Percentiles rank a stretch among this genome's conserved stretches.
Conservation (phyloP, 2,113 vertebrate genomes). For the Myotis brandtii region DNA sequence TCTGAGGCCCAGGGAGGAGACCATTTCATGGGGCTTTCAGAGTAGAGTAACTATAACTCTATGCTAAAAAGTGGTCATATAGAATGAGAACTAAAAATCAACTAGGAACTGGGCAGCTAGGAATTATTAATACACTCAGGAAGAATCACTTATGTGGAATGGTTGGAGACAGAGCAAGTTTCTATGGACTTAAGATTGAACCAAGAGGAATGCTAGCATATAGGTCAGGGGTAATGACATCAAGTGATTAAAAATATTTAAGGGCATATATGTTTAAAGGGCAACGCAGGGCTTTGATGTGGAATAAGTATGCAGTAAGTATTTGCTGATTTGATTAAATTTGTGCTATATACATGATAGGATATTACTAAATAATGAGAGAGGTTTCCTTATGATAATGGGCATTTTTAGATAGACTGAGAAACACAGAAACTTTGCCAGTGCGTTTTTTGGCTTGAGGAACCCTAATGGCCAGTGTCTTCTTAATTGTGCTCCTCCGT, state of each 20-base stretch:
- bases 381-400: neutral
- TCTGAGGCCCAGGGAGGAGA: neutral
- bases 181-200: neutral
- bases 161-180: neutral
- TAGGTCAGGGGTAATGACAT: neutral
- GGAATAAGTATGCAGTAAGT: neutral
- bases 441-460: neutral
- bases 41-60: neutral
- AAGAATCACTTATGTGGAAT: neutral
- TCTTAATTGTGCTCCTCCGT: neutral
- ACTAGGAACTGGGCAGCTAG: neutral
- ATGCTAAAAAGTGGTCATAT: neutral
- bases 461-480: neutral
- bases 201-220: neutral
- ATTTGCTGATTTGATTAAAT: neutral
- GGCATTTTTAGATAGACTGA: slow-evolving; percentile 11
- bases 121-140: neutral
- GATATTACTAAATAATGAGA: neutral
- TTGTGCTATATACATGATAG: neutral
- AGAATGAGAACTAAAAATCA: neutral
- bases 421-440: neutral
- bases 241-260: neutral
- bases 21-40: neutral
- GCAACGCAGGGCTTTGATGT: neutral
- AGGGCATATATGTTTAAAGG: neutral